These are phyloP conservation scores for Saguinus midas DNA, from an alignment of 2,113 vertebrate genomes.

Conservation along the genomic window DNA sequence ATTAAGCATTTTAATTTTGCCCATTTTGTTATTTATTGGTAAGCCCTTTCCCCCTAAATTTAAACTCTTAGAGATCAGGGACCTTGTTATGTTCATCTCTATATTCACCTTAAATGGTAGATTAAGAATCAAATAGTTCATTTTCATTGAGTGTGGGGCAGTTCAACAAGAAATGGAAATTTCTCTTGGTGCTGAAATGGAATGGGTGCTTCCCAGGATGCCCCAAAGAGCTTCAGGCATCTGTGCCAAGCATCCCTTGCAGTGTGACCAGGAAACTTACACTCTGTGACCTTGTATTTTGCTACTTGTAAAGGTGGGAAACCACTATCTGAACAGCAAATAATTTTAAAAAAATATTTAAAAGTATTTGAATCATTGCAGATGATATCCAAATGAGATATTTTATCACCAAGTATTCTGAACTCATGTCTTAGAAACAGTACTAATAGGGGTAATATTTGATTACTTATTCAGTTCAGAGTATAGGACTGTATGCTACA, in stretches of 20 bases:
- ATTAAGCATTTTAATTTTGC: not conserved
- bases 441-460: not conserved
- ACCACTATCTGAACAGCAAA: not conserved
- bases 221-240: not conserved
- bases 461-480: not conserved
- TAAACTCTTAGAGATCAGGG: not conserved
- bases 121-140: not conserved
- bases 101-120: not conserved
- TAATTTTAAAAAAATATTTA: not conserved
- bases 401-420: not conserved
- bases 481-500: not conserved
- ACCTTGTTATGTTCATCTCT: not conserved
- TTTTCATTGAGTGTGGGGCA: not conserved
- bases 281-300: not conserved
- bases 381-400: not conserved
- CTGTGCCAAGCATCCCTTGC: not conserved
- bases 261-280: not conserved
- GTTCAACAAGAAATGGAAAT: not conserved
- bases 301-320: not conserved
- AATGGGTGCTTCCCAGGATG: not conserved
- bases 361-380: not conserved
- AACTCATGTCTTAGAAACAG: not conserved
- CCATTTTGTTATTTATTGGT: not conserved
- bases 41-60: not conserved
- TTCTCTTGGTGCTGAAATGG: not conserved